Conservation (phyloP, 2,797 vertebrate species). For the Knipowitschia caucasica region DNA sequence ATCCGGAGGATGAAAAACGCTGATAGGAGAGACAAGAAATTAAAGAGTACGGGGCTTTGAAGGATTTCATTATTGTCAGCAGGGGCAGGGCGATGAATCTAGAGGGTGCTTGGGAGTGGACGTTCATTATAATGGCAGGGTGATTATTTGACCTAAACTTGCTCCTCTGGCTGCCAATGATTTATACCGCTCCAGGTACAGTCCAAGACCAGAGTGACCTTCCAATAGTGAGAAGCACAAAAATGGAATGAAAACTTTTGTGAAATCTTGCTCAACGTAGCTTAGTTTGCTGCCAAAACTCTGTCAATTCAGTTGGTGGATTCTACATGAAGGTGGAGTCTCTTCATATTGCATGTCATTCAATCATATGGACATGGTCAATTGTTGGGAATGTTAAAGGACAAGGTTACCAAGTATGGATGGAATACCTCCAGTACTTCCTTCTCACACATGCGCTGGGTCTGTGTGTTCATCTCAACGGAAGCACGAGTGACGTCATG, state of each 20-base stretch:
- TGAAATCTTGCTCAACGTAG: background rate
- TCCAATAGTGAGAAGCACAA: slow-evolving; percentile 31
- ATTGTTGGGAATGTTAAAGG: too few species aligned
- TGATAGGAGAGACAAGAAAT: slow-evolving; percentile 71
- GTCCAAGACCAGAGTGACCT: slow-evolving; percentile 41
- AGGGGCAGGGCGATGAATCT: slow-evolving; percentile 66
- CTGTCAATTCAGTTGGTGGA: background rate
- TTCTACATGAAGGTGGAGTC: too few species aligned
- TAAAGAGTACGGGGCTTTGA: slow-evolving; percentile 74
- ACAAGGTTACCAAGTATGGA: too few species aligned
- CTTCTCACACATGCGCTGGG: too few species aligned
- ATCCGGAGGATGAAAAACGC: slow-evolving; percentile 67
- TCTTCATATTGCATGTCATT: too few species aligned
- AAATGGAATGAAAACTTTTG: slow-evolving; percentile 12
- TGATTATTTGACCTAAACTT: slow-evolving; percentile 76
- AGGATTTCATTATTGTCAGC: slow-evolving; percentile 73
- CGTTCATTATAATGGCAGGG: slow-evolving; percentile 60
- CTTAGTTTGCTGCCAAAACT: background rate
- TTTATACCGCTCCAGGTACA: slow-evolving; percentile 64
- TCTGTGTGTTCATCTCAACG: too few species aligned
- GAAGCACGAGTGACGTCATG: too few species aligned
- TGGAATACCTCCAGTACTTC: too few species aligned
- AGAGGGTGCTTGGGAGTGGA: slow-evolving; percentile 48
- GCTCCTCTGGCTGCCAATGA: slow-evolving; percentile 51
- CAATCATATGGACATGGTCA: too few species aligned